Evolutionary conservation across 2,113 vertebrate species (phyloP).

Genomic region (Lepus europaeus): DNA sequence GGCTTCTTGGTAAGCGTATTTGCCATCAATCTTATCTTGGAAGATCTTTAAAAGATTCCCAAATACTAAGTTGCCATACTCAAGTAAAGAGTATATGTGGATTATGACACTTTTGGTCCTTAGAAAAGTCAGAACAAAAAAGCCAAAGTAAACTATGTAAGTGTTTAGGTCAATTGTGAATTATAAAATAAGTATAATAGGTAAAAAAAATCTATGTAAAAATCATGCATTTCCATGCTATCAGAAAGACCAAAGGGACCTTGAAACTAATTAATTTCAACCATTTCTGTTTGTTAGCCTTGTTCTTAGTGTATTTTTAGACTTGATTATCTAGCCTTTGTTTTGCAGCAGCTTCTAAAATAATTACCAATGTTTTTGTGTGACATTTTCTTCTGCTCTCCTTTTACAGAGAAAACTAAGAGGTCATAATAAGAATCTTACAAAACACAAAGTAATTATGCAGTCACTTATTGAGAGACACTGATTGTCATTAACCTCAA

Average conservation of each 20-base stretch:
- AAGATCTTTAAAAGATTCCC: neutral
- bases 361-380: neutral
- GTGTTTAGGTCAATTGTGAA: neutral
- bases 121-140: neutral
- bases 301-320: neutral
- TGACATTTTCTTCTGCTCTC: neutral
- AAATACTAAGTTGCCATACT: neutral
- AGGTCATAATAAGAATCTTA: conserved; percentile 13
- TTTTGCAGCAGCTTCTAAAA: conserved; percentile 54
- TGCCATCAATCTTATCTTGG: neutral
- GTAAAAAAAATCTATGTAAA: neutral
- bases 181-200: neutral
- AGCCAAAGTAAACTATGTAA: neutral
- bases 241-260: neutral
- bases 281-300: neutral
- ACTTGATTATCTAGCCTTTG: neutral
- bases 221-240: neutral
- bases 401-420: conserved; percentile 20
- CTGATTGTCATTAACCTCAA: neutral
- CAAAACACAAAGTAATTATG: conserved; percentile 17
- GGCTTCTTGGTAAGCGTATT: neutral
- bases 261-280: conserved; percentile 35
- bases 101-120: neutral
- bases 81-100: neutral
- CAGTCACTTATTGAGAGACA: neutral